These are phyloP conservation scores for Antechinus stuartii DNA, from an alignment of 2,113 vertebrate species.

Conservation along the genomic window DNA sequence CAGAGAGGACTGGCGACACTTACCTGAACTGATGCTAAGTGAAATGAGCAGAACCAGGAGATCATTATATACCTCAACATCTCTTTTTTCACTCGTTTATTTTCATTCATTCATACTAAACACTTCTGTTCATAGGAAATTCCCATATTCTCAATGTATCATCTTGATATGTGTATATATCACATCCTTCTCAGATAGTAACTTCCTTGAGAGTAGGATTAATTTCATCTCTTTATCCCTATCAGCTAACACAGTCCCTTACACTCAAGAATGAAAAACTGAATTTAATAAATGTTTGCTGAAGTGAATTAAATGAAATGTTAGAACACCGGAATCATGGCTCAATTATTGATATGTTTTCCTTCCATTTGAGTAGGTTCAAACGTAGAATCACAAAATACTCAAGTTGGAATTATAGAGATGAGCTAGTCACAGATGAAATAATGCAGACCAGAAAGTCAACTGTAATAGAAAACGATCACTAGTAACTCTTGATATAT, in stretches of 20 bases:
- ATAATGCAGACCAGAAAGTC: background rate
- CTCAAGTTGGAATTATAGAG: background rate
- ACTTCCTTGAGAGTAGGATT: background rate
- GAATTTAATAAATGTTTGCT: background rate
- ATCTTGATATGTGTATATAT: too few species aligned
- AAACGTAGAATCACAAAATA: background rate
- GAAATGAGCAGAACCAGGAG: background rate
- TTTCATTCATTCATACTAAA: background rate
- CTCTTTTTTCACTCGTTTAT: background rate
- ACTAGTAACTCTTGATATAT: background rate
- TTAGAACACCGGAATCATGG: background rate
- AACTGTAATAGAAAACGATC: background rate
- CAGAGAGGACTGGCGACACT: background rate
- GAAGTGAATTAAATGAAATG: background rate
- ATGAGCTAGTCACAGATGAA: background rate
- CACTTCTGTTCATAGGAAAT: background rate
- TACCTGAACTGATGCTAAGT: too few species aligned
- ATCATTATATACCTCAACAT: too few species aligned
- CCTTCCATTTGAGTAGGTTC: background rate
- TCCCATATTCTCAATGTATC: background rate
- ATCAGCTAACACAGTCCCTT: background rate
- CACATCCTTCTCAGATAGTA: background rate
- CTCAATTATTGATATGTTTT: background rate
- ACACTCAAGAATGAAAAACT: background rate
- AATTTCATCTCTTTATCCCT: background rate